Conservation (phyloP, 2,797 vertebrate genomes). For the Pseudomugil tenellus region DNA sequence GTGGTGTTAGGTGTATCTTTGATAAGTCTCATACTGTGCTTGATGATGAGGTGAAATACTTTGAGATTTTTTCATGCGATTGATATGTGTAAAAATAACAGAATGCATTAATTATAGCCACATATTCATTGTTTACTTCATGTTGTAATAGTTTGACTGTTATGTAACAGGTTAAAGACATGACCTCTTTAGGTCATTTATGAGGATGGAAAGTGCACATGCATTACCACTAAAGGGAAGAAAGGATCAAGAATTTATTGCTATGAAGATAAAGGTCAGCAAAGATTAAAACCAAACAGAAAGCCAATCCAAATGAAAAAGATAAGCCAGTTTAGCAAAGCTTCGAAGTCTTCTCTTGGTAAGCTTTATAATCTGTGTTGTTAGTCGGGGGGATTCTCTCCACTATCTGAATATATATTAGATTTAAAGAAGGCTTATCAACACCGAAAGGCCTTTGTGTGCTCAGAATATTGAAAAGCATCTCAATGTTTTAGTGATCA, state of each 20-base stretch:
- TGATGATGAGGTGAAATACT: not conserved
- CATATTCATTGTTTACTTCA: slow-evolving; percentile 34
- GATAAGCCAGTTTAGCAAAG: slow-evolving; percentile 9
- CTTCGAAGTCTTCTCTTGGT: slow-evolving; percentile 10
- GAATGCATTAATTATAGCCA: no score
- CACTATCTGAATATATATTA: slow-evolving; percentile 52
- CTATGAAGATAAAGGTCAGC: slow-evolving; percentile 10
- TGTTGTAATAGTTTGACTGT: slow-evolving; percentile 82
- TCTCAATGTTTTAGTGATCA: slow-evolving; percentile 48
- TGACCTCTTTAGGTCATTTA: slow-evolving; percentile 73
- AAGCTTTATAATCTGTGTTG: slow-evolving; percentile 31
- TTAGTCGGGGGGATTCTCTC: slow-evolving; percentile 24
- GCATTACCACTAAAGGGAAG: not conserved
- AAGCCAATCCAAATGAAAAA: slow-evolving; percentile 26
- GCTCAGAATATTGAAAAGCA: slow-evolving; percentile 54
- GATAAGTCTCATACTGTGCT: not conserved
- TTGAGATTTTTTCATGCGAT: not conserved
- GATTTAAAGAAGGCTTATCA: slow-evolving; percentile 49
- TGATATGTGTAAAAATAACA: not conserved
- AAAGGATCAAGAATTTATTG: slow-evolving; percentile 8
- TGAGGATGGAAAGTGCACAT: not conserved
- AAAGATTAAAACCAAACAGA: slow-evolving; percentile 15
- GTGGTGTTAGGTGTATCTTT: not conserved
- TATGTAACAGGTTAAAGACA: slow-evolving; percentile 82
- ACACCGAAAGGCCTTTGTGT: slow-evolving; percentile 38